phyloP scores from a whole-genome alignment of 2,113 vertebrate genomes.

The Mus spicilegus region DNA sequence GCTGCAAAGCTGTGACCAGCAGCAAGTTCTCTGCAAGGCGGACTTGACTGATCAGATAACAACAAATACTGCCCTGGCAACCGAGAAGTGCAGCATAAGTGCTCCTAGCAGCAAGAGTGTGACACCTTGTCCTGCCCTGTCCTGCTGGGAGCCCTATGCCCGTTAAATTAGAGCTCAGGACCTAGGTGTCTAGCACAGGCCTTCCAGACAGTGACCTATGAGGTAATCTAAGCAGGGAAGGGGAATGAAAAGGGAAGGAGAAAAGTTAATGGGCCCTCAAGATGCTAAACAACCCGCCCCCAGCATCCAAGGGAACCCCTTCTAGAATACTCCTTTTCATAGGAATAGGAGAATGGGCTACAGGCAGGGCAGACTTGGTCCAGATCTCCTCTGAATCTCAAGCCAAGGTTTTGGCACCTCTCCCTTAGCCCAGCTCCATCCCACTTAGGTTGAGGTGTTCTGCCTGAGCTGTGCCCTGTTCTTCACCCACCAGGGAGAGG shows the following conservation, averaged over 20 bases:
- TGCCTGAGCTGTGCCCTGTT: neutral
- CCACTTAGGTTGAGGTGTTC: neutral
- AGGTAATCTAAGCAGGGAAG: slow-evolving; percentile 85
- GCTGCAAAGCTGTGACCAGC: neutral
- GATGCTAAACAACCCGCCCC: neutral
- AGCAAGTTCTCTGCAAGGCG: slow-evolving; percentile 29
- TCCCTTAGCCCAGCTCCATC: neutral
- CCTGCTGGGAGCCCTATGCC: neutral
- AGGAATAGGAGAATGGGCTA: neutral
- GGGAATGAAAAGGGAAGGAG: neutral
- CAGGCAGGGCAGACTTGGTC: neutral
- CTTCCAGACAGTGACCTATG: neutral
- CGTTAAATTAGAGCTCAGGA: neutral
- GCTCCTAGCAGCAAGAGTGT: neutral
- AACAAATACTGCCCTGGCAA: neutral
- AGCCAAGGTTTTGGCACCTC: neutral
- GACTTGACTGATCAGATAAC: slow-evolving; percentile 31
- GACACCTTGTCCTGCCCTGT: neutral
- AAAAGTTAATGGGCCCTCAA: neutral
- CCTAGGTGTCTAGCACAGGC: neutral
- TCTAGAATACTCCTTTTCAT: neutral
- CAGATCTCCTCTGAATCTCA: neutral
- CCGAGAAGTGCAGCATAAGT: neutral
- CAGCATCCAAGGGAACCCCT: neutral
- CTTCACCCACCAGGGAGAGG: neutral